A percentile compares a stretch with the other conserved stretches of the same genome.
These are phyloP conservation scores for Cheilosia grossa DNA, from an alignment of 2,888 invertebrate genomes.

Conservation along the genomic window DNA sequence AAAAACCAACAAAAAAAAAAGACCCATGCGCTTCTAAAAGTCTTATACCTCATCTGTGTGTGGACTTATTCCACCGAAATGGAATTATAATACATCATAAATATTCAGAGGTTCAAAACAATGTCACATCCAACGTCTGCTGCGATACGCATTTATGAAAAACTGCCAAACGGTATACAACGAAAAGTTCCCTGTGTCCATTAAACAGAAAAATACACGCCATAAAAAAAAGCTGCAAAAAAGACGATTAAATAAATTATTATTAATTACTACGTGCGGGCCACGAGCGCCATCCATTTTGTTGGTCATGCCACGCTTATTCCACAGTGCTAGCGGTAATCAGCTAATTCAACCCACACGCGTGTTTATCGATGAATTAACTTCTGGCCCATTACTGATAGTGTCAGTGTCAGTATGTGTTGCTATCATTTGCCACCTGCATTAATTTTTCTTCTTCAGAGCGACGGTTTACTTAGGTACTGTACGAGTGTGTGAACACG, in stretches of 20 bases:
- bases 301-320: neutral
- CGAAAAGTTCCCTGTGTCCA: too few species aligned
- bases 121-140: neutral
- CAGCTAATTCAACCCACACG: conserved; percentile 1
- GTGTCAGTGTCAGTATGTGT: neutral
- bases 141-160: too few species aligned
- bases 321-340: neutral
- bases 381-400: neutral
- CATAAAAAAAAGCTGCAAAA: neutral
- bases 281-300: neutral
- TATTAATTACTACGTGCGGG: neutral
- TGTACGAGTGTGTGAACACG: neutral
- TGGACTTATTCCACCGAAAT: neutral
- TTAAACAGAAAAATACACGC: too few species aligned
- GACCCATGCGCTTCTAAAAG: too few species aligned
- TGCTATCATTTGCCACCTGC: neutral
- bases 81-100: neutral
- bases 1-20: too few species aligned
- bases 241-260: neutral
- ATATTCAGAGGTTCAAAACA: neutral
- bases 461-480: neutral
- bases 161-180: too few species aligned
- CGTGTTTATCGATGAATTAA: neutral
- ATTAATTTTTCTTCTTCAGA: neutral
- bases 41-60: too few species aligned